Conservation (phyloP, 2,888 invertebrate genomes). For the Erebia palarica region DNA sequence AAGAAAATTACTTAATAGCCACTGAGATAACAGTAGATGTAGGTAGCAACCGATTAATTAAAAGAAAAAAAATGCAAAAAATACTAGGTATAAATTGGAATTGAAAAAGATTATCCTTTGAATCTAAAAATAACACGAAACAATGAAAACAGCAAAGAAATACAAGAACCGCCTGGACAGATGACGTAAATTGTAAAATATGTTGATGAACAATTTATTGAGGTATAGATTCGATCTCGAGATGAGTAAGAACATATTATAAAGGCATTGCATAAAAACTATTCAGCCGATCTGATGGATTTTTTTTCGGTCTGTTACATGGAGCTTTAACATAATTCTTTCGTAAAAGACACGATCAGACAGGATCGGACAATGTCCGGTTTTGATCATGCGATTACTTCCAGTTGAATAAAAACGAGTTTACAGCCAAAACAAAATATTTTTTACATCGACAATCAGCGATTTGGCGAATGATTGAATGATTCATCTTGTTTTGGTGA, state of each 20-base stretch:
- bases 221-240: not conserved
- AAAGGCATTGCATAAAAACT: slow-evolving; percentile 3
- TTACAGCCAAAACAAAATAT: not conserved
- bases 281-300: not conserved
- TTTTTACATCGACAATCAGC: not conserved
- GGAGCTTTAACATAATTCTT: not conserved
- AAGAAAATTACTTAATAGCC: too few species aligned
- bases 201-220: not conserved
- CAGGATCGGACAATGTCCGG: not conserved
- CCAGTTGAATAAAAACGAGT: not conserved
- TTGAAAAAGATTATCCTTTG: not conserved
- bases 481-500: not conserved
- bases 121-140: not conserved
- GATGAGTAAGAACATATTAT: not conserved
- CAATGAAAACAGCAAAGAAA: not conserved
- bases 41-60: too few species aligned
- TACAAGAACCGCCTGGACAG: not conserved
- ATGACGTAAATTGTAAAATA: not conserved
- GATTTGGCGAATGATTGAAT: not conserved
- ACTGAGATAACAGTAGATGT: too few species aligned
- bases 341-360: slow-evolving; percentile 3
- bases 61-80: too few species aligned
- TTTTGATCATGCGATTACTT: slow-evolving; percentile 4
- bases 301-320: slow-evolving; percentile 8
- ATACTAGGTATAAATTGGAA: too few species aligned